Base-by-base conservation (phyloP, 1,140 invertebrate genomes). In the Metaphire vulgaris region DNA sequence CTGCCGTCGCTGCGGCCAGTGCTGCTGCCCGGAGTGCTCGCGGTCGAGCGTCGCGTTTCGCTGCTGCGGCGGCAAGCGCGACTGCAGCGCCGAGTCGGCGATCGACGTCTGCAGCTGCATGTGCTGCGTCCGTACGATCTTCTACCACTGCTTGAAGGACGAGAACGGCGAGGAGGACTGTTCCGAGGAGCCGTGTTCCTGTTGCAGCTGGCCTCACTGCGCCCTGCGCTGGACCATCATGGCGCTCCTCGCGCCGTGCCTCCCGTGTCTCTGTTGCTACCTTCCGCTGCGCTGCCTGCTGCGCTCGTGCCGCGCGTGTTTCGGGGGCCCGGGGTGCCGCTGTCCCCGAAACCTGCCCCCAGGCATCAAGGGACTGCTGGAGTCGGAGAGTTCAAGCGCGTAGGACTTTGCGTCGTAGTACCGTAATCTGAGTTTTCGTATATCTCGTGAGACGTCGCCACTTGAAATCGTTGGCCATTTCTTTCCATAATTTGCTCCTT, bases 181-280 rank as follows among this genome's bases (percentile, higher is more conserved):
- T 83, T 92, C 92, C 78, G 92, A 94, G 85, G 91, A 94, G 86
- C 93, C 93, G 1, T 95, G 93, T 85, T 92, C 92, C 70, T 95
- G 92, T 86, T 85, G 82, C 66, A 76, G 76, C 12, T 78, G 78
- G 33, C 91, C 92, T 0, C 89, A 90, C 76, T 88, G 90, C 79
- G 87, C 88, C 26, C 89, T 91, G 78, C 89, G 94, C 72, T 95
- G 94, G 93, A 90, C 91, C 75, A 95, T 93, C 85, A 89, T 97
- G 81, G 90, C 89, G 30, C 90, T 92, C 30, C 88, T 95, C 79
- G 89, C 93, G 56, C 85, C 93, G 79, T 85, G 83, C 79, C 89
- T 97, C 85, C 95, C 95, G 77, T 96, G 94, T 86, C 88, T 97
- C 76, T 91, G 92, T 85, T 92, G 92, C 83, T 97, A 97, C 87